A percentile compares a stretch with the other conserved stretches of the same genome.
Conservation (phyloP, 2,113 vertebrate genomes). For the Eubucco bourcierii region DNA sequence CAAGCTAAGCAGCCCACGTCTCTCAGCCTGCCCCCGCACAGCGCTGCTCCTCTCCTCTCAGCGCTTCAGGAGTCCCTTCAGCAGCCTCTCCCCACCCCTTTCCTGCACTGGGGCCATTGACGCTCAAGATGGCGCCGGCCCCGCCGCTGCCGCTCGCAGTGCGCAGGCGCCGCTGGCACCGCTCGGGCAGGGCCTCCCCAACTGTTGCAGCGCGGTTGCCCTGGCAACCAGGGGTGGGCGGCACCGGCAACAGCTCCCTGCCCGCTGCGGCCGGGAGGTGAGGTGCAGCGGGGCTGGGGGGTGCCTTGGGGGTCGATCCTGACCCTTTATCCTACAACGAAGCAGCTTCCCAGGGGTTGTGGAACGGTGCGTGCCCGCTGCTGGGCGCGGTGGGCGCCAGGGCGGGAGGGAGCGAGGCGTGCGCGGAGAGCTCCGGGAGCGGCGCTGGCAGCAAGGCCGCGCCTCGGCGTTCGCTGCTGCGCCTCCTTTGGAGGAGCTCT, state of each 20-base stretch:
- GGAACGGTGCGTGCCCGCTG: too few species aligned
- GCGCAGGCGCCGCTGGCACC: not conserved
- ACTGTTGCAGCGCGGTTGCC: not conserved
- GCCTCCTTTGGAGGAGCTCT: not conserved
- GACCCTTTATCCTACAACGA: too few species aligned
- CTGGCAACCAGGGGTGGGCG: not conserved
- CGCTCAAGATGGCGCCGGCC: not conserved
- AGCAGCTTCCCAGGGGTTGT: too few species aligned
- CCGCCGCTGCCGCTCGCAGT: not conserved
- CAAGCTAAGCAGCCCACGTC: not conserved
- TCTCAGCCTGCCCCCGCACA: not conserved
- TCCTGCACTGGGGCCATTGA: not conserved
- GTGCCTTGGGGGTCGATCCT: too few species aligned
- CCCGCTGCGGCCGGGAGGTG: not conserved
- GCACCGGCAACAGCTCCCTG: too few species aligned
- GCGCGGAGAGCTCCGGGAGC: too few species aligned
- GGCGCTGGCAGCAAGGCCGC: not conserved
- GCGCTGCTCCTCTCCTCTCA: not conserved
- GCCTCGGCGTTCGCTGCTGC: rapidly evolving
- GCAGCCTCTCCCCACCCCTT: not conserved
- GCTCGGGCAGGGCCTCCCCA: too few species aligned
- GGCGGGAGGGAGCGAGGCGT: too few species aligned
- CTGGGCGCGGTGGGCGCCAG: too few species aligned
- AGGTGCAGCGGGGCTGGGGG: not conserved
- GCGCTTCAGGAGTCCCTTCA: not conserved